Percentiles rank a stretch among this genome's conserved stretches.
These are phyloP conservation scores for Cecropterus lyciades DNA, from an alignment of 1,140 invertebrate genomes.

Conservation along the genomic window DNA sequence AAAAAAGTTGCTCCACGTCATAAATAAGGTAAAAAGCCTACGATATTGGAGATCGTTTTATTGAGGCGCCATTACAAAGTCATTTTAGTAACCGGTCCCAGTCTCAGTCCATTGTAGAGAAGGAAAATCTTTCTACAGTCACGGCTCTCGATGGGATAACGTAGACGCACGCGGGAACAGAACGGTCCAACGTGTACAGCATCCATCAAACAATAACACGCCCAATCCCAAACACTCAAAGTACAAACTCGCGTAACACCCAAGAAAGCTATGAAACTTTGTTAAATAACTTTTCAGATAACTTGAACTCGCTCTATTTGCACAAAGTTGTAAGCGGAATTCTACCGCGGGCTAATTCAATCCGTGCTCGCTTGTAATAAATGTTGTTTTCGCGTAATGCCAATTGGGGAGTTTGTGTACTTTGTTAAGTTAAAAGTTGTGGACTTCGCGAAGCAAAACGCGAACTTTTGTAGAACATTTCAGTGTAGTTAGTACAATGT, in stretches of 20 bases:
- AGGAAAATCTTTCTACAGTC: constrained; percentile 84
- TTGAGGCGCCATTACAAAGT: constrained; percentile 80
- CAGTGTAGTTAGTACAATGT: constrained; percentile 85
- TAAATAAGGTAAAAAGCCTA: constrained; percentile 66
- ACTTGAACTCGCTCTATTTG: constrained; percentile 82
- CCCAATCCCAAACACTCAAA: constrained; percentile 68
- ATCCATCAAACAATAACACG: constrained; percentile 71
- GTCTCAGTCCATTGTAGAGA: constrained; percentile 82
- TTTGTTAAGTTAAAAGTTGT: constrained; percentile 75
- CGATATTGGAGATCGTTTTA: constrained; percentile 73
- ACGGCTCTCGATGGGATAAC: constrained; percentile 83
- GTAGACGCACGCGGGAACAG: constrained; percentile 51
- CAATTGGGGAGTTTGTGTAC: constrained; percentile 77
- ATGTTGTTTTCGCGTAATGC: constrained; percentile 81
- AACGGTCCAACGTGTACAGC: constrained; percentile 62
- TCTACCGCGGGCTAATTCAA: constrained; percentile 77
- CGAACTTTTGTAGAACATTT: constrained; percentile 84
- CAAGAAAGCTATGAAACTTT: constrained; percentile 84
- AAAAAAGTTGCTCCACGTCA: constrained; percentile 47
- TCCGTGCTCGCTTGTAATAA: constrained; percentile 81
- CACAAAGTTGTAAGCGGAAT: constrained; percentile 80
- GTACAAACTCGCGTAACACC: constrained; percentile 69
- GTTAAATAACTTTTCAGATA: constrained; percentile 85
- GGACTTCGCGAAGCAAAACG: constrained; percentile 84
- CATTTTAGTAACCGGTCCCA: constrained; percentile 75